These are phyloP conservation scores for Loxodonta africana DNA, from an alignment of 2,113 vertebrate species.

Conservation along the genomic window DNA sequence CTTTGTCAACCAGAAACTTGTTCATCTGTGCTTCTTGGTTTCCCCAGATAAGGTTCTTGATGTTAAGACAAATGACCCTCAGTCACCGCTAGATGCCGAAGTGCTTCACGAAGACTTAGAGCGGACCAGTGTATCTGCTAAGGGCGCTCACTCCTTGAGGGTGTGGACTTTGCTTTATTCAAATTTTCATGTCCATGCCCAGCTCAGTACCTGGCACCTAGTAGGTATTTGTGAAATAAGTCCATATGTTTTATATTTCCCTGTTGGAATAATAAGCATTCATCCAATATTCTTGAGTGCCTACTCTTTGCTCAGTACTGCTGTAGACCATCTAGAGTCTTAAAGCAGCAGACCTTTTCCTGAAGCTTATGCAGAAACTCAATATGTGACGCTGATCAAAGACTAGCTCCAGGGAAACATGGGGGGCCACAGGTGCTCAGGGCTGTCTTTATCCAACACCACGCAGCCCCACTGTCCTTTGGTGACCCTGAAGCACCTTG, in stretches of 20 bases:
- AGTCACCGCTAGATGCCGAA: neutral
- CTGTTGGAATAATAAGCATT: neutral
- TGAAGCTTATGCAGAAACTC: neutral
- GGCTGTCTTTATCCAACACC: neutral
- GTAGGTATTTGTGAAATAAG: slow-evolving; percentile 34
- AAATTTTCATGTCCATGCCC: neutral
- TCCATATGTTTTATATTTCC: neutral
- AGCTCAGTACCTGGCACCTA: neutral
- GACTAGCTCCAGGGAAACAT: neutral
- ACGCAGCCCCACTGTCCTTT: neutral
- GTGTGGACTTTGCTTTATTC: neutral
- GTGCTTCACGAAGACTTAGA: neutral
- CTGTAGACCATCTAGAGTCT: neutral
- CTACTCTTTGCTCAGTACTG: slow-evolving; percentile 22
- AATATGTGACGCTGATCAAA: neutral
- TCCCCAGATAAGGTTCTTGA: neutral
- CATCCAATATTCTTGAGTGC: neutral
- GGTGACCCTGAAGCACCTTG: slow-evolving; percentile 13
- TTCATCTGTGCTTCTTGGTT: neutral
- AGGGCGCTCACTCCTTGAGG: neutral
- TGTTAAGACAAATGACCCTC: neutral
- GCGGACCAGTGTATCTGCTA: neutral
- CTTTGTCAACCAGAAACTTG: slow-evolving; percentile 57
- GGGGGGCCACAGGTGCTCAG: neutral
- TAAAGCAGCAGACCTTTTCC: neutral